Percentiles rank a stretch among this genome's conserved stretches.
Evolutionary conservation across 2,113 vertebrate species (phyloP).

Genomic region (Tachysurus vachellii): DNA sequence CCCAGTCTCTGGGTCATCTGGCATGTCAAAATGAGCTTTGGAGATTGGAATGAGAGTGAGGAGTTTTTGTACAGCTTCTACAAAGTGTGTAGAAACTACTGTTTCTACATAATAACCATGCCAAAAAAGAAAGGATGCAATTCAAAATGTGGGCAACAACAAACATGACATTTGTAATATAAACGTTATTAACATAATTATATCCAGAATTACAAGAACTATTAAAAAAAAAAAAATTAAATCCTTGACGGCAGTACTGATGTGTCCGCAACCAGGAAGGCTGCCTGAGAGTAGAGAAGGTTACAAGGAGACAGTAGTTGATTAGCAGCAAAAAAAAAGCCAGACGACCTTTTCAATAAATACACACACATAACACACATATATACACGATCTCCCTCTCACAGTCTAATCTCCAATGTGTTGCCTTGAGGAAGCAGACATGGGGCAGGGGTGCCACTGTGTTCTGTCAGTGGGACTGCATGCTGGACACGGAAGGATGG

Average conservation of each 20-base stretch:
- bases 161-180: constrained; percentile 56
- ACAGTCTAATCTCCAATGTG: constrained; percentile 41
- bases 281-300: constrained; percentile 70
- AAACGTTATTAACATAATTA: constrained; percentile 56
- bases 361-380: constrained; percentile 72
- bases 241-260: constrained; percentile 74
- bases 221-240: constrained; percentile 37
- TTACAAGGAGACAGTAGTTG: constrained; percentile 98
- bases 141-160: constrained; percentile 45
- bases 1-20: constrained; percentile 9
- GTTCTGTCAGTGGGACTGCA: constrained; percentile 45
- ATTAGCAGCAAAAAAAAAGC: constrained; percentile 97
- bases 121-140: constrained; percentile 30
- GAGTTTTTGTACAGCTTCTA: constrained; percentile 4
- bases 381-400: constrained; percentile 50
- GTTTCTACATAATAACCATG: constrained; percentile 13
- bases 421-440: background rate
- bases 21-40: constrained; percentile 49
- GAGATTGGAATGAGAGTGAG: constrained; percentile 23
- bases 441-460: constrained; percentile 27
- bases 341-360: constrained; percentile 83
- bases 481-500: constrained; percentile 43
- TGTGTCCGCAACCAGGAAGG: constrained; percentile 76
- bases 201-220: constrained; percentile 51
- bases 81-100: constrained; percentile 9